Conservation (phyloP, 2,888 invertebrate genomes). For the Holacanthella duospinosa region DNA sequence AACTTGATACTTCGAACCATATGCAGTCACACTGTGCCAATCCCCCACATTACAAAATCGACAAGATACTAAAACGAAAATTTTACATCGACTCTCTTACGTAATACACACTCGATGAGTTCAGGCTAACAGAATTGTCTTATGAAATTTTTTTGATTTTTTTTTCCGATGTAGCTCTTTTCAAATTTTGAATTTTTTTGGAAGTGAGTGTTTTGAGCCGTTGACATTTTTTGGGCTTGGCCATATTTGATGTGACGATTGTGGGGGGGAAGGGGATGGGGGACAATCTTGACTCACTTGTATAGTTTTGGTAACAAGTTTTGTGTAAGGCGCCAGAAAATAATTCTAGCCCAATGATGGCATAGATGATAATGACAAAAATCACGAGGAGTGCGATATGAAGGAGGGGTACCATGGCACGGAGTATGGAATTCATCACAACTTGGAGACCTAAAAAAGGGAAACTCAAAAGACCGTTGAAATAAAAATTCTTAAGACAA, state of each 20-base stretch:
- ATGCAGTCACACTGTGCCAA: too few relatives aligned
- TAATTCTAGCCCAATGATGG: constrained; percentile 39
- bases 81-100: too few relatives aligned
- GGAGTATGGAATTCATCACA: constrained; percentile 52
- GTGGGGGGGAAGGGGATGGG: too few relatives aligned
- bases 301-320: constrained; percentile 45
- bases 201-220: too few relatives aligned
- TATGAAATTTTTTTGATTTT: neutral
- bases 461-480: neutral
- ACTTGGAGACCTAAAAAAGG: constrained; percentile 48
- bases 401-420: constrained; percentile 51
- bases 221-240: too few relatives aligned
- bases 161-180: neutral
- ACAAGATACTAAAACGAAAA: too few relatives aligned
- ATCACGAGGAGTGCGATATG: constrained; percentile 36
- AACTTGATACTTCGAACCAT: too few relatives aligned
- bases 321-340: constrained; percentile 50
- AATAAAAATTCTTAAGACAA: constrained; percentile 1
- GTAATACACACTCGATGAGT: too few relatives aligned
- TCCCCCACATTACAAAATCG: too few relatives aligned
- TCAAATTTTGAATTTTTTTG: neutral
- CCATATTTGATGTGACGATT: too few relatives aligned
- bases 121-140: too few relatives aligned
- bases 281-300: constrained; percentile 42
- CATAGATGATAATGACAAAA: constrained; percentile 37